A percentile compares a stretch with the other conserved stretches of the same genome.
phyloP scores from a whole-genome alignment of 2,113 vertebrate genomes.

The Falco punctatus region DNA sequence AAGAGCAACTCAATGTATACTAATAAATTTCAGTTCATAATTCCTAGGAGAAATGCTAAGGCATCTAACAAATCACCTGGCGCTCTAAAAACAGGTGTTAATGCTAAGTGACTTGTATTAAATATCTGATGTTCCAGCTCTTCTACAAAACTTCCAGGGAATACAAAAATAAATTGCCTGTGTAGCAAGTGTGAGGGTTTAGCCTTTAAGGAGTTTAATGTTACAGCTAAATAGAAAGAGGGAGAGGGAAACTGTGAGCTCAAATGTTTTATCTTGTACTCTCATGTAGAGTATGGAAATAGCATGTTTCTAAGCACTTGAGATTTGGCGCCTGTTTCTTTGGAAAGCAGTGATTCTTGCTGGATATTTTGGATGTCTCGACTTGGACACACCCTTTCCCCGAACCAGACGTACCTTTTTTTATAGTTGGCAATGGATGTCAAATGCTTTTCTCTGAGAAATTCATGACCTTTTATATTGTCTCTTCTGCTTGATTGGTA shows the following conservation, averaged over 20 bases:
- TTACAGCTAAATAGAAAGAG: background rate
- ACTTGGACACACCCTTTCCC: background rate
- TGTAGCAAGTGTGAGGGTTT: background rate
- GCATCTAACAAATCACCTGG: constrained; percentile 1
- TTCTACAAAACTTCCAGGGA: background rate
- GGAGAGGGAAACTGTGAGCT: background rate
- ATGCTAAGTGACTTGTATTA: background rate
- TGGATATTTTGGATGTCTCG: background rate
- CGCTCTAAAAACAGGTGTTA: background rate
- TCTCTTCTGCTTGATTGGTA: background rate
- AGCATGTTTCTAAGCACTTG: background rate
- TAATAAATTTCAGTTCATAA: background rate
- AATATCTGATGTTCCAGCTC: background rate
- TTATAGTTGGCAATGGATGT: background rate
- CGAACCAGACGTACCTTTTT: background rate
- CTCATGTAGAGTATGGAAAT: background rate
- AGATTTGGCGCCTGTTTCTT: background rate
- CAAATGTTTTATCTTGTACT: background rate
- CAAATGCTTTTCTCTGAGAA: background rate
- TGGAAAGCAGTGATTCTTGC: background rate
- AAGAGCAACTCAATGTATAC: background rate
- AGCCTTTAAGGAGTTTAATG: background rate
- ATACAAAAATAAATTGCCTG: background rate
- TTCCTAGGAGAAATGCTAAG: background rate
- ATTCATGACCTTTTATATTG: background rate